Evolutionary conservation across 2,888 invertebrate species (phyloP).

Genomic region (Incurvaria masculella): DNA sequence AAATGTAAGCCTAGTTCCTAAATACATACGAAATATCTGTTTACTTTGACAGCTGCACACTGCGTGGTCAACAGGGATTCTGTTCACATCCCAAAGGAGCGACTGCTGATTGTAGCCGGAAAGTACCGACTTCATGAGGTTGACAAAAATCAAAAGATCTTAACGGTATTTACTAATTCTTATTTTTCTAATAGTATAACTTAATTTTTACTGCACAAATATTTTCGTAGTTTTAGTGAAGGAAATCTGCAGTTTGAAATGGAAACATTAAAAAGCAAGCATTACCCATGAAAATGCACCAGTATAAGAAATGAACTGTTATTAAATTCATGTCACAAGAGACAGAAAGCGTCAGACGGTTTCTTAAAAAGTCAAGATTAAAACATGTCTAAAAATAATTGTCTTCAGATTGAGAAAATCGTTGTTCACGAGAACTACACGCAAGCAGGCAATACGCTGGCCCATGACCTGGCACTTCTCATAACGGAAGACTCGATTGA

Average conservation of each 20-base stretch:
- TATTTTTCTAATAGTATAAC: too few species aligned
- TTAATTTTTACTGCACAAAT: too few species aligned
- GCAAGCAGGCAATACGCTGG: slow-evolving; percentile 9
- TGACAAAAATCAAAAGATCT: neutral
- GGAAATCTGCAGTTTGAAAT: too few species aligned
- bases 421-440: slow-evolving; percentile 30
- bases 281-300: too few species aligned
- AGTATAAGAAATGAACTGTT: too few species aligned
- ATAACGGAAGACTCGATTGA: slow-evolving; percentile 23
- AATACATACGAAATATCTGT: too few species aligned
- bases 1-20: too few species aligned
- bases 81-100: neutral
- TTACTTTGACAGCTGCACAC: neutral
- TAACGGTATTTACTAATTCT: too few species aligned
- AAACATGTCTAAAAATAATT: slow-evolving; percentile 2
- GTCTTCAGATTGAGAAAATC: slow-evolving; percentile 28
- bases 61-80: neutral
- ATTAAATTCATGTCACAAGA: too few species aligned
- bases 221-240: too few species aligned
- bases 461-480: slow-evolving; percentile 30
- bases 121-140: neutral
- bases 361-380: neutral
- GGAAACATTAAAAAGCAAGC: too few species aligned
- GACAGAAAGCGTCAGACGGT: too few species aligned
- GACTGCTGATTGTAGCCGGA: neutral